Conservation (phyloP, 2,797 vertebrate species). For the Premnoplex brunnescens region DNA sequence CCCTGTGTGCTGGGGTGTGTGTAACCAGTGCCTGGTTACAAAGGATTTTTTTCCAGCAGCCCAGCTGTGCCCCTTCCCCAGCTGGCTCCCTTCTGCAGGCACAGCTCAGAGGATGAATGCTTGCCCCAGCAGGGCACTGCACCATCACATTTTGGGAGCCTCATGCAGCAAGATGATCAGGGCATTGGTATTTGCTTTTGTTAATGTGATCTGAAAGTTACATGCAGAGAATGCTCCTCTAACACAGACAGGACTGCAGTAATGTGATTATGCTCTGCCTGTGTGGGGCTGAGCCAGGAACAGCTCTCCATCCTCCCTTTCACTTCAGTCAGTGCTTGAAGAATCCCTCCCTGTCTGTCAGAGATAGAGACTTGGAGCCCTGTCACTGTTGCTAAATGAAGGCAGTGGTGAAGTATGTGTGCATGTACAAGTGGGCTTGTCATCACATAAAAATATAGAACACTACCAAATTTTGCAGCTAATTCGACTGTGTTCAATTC, state of each 20-base stretch:
- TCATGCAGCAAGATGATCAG: neutral
- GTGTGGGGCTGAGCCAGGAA: neutral
- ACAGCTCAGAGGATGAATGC: neutral
- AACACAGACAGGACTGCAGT: neutral
- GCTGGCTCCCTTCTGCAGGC: neutral
- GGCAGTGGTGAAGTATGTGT: neutral
- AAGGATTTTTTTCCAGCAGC: neutral
- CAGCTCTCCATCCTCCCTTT: neutral
- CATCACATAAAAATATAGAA: neutral
- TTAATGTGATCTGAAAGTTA: constrained; percentile 14
- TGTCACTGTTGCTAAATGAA: neutral
- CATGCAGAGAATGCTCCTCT: neutral
- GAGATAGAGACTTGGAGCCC: neutral
- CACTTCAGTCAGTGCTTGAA: neutral
- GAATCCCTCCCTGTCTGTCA: neutral
- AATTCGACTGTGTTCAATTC: neutral
- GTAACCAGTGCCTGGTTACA: neutral
- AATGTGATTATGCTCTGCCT: neutral
- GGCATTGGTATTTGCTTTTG: neutral
- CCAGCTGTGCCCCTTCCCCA: neutral
- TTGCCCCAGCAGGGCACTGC: neutral
- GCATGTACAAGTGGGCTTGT: accelerated
- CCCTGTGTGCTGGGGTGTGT: neutral
- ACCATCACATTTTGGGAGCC: neutral
- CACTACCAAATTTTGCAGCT: neutral